Base-by-base conservation (phyloP, 1,140 invertebrate species). In the Hycleus phaleratus region DNA sequence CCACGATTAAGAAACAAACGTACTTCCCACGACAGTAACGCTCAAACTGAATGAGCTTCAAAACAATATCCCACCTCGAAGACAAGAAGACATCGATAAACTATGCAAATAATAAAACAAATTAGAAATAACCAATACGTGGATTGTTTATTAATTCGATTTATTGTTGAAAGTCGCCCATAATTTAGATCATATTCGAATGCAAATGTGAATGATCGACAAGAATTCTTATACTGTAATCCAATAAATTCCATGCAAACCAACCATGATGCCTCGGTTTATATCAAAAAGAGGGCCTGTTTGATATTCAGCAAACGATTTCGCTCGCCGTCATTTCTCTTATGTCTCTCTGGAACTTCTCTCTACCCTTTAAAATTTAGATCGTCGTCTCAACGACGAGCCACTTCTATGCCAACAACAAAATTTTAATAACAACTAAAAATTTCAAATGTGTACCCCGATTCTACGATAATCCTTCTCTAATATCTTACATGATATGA, bases 251-350 rank as follows among this genome's bases (percentile, higher is more conserved):
- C 60, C 57, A 59, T 49, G 59, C 47, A 62, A 55, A 55, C 57
- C 63, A 26, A 18, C 18, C 56, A 49, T 51, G 46, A 52, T 49
- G 43, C 54, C 40, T 11, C 45, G 43, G 42, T 42, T 55, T 59
- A 55, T 55, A 55, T 55, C 43, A 54, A 53, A 53, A 61, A 62
- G 59, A 58, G 57, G 50, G 56, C 59, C 65, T 64, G 61, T 65
- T 69, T 71, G 66, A 69, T 70, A 71, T 71, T 70, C 70, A 52
- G 59, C 49, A 59, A 64, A 62, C 68, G 70, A 70, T 71, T 68
- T 65, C 59, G 68, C 68, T 70, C 65, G 70, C 70, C 70, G 65
- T 71, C 68, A 70, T 70, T 70, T 63, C 67, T 65, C 18, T 18
- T 18, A 18, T 18, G 18, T 18, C 18, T 18, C 67, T 64, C 32